Evolutionary conservation across 2,888 invertebrate species (phyloP), one percentile per base, ranked within the genome.

Genomic region (Mayetiola destructor): DNA sequence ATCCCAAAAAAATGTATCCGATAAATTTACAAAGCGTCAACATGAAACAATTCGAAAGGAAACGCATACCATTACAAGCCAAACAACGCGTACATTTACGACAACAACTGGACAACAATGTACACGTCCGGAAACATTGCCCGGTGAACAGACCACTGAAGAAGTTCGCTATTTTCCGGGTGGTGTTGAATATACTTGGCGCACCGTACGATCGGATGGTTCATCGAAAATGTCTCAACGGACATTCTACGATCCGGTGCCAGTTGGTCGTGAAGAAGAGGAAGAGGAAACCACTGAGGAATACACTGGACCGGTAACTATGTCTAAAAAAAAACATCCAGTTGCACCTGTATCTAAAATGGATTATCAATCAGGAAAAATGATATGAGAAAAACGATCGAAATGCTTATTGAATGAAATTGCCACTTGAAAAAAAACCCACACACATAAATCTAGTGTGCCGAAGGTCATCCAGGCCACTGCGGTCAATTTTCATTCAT

Each of bases 311-410:
- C 32, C 20, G 52, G 30, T n/a, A n/a, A n/a, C n/a, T n/a, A n/a
- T n/a, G n/a, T n/a, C 36, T 56, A 58, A 58, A 56, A 58, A 58
- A 56, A 58, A 58, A 58, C 58, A 56, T 56, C 56, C 35, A 40
- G 27, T 39, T 56, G 58, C 52, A 56, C 58, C 48, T 39, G 29
- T 30, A 30, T 58, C 58, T 58, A 58, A 58, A 30, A n/a, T 23
- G 20, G 20, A 30, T 30, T 16, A 16, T 32, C 23, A 40, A 42
- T 58, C 77, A 61, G 73, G 77, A 61, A 76, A 76, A 69, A 76
- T 76, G 58, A 56, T 54, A 69, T 75, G 75, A 68, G 76, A 76
- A 70, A 76, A 76, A 52, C 40, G 27, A 37, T 29, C 36, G 18
- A 57, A 52, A 55, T 23, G 29, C n/a, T n/a, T n/a, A n/a, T n/a